Evolutionary conservation across 2,888 invertebrate genomes (phyloP).

Genomic region (Harmothoe impar): DNA sequence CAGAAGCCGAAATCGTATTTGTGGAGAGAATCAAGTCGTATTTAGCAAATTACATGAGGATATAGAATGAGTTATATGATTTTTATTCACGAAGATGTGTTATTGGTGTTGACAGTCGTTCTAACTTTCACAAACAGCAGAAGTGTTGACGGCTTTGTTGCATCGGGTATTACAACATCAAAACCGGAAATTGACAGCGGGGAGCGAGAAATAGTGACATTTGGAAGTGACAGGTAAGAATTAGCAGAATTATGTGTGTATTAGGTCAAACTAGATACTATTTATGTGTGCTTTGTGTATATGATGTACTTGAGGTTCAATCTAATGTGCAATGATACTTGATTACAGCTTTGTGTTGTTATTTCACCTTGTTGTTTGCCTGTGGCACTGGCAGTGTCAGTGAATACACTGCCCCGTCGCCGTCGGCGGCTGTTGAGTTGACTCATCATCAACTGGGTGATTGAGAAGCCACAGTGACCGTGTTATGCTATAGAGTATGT

Average conservation of each 20-base stretch:
- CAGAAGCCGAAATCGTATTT: not conserved
- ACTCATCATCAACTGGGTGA: too few relatives aligned
- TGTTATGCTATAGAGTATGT: too few relatives aligned
- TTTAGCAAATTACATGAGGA: too few relatives aligned
- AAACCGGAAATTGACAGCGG: not conserved
- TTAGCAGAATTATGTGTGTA: not conserved
- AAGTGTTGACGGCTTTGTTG: not conserved
- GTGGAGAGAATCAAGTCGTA: too few relatives aligned
- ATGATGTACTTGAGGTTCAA: not conserved
- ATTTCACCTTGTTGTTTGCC: not conserved
- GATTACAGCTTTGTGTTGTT: not conserved
- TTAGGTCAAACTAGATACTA: not conserved
- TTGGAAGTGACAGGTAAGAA: slow-evolving; percentile 37
- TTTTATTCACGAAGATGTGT: not conserved
- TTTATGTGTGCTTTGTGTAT: not conserved
- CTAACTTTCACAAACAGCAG: not conserved
- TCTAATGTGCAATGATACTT: not conserved
- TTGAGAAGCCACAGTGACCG: too few relatives aligned
- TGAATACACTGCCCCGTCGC: too few relatives aligned
- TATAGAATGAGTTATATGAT: not conserved
- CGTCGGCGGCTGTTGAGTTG: too few relatives aligned
- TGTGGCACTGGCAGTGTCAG: too few relatives aligned
- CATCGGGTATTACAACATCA: slow-evolving; percentile 40
- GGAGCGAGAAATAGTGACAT: not conserved
- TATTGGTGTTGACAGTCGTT: not conserved